Base-by-base conservation (phyloP, 2,888 invertebrate genomes). In the Hypsopygia costalis region DNA sequence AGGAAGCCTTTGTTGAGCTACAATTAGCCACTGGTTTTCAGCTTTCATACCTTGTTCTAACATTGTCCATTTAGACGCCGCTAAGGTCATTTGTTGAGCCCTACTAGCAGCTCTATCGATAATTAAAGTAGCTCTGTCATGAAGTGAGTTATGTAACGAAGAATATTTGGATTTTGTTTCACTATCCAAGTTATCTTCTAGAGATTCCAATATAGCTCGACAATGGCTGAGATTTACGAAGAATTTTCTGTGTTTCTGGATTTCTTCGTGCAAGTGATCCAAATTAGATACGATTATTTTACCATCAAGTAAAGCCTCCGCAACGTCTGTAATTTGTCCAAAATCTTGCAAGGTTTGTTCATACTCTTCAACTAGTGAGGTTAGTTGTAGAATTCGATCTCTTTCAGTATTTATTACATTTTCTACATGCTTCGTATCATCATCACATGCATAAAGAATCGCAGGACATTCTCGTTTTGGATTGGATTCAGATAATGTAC, bases 171-270 rank as follows among this genome's bases (percentile, higher is more conserved):
- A 90, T 52, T 94, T 91, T 0, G 96, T 96, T 73, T 95, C 95
- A 27, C 89, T 90, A 60, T 97, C 96, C 28, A 97, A 87, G 67
- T 96, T 95, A 50, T 94, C 93, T 76, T 96, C 96, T 12, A 97
- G 78, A 0, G 96, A 96, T 72, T 97, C 96, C 28, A 97, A 83
- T 58, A 97, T 95, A 7, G 94, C 95, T 55, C 95, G 91, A 62
- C 97, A 97, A 52, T 96, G 95, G 60, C 95, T 96, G 6, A 97
- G 77, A 56, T 96, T 96, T 0, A 95, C 94, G 65, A 97, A 97
- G 88, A 97, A 96, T 64, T 95, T 95, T 28, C 96, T 91, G 61
- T 96, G 95, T 66, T 95, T 96, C 61, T 96, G 96, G 81, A 97
- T 95, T 82, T 96, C 96, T 61, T 95, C 95, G 61, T 95, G 95